Evolutionary conservation across 2,888 invertebrate genomes (phyloP).

Genomic region (Oxyscelio sp.): DNA sequence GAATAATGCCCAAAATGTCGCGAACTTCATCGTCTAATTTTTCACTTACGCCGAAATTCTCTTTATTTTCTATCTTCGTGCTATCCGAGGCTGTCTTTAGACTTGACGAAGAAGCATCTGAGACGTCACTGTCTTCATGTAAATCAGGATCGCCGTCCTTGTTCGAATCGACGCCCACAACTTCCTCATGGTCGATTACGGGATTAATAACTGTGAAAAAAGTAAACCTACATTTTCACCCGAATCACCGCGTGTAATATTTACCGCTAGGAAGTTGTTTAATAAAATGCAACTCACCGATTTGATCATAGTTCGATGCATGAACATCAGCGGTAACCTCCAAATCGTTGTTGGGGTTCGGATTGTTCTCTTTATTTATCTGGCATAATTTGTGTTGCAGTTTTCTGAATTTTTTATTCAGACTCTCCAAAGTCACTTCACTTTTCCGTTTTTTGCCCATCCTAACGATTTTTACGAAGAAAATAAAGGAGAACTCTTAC

Average conservation of each 20-base stretch:
- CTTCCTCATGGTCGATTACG: constrained; percentile 6
- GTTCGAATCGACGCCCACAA: not conserved
- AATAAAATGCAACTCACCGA: not conserved
- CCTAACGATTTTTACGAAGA: not conserved
- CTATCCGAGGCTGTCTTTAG: not conserved
- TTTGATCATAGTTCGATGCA: not conserved
- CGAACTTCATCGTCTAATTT: not conserved
- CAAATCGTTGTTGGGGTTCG: not conserved
- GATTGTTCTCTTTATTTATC: not conserved
- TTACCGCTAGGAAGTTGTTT: constrained; percentile 8
- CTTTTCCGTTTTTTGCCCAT: not conserved
- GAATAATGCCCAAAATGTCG: not conserved
- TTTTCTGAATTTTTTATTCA: constrained; percentile 5
- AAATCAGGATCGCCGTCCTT: not conserved
- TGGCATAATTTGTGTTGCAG: not conserved
- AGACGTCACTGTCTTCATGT: not conserved
- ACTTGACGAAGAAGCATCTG: not conserved
- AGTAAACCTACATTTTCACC: not conserved
- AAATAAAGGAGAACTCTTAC: not conserved
- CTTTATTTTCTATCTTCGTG: too few species aligned
- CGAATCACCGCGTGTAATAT: constrained; percentile 3
- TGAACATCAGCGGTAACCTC: not conserved
- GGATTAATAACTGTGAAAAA: not conserved
- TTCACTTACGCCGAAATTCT: too few species aligned
- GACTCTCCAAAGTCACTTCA: not conserved